A percentile compares a stretch with the other conserved stretches of the same genome.
Conservation (phyloP, 2,888 invertebrate species). For the Ctenicera cuprea region DNA sequence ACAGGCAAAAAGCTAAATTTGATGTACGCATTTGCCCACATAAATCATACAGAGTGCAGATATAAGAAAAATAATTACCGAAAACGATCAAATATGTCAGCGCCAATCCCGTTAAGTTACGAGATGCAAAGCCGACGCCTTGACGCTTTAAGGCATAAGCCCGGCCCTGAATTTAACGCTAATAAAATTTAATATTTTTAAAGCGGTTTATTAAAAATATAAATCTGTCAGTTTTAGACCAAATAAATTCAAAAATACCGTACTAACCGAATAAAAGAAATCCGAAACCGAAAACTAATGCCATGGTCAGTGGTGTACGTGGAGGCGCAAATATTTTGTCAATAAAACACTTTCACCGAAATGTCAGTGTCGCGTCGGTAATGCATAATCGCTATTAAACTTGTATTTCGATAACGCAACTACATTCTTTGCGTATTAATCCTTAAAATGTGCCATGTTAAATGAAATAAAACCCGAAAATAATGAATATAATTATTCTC, state of each 20-base stretch:
- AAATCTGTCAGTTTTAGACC: constrained; percentile 10
- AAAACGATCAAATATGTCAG: constrained; percentile 46
- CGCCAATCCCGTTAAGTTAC: constrained; percentile 34
- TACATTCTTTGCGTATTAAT: constrained; percentile 34
- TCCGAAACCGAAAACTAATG: constrained; percentile 19
- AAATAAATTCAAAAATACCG: neutral
- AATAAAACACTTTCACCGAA: constrained; percentile 51
- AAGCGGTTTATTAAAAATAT: constrained; percentile 22
- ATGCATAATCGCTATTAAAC: constrained; percentile 33
- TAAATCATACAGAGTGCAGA: constrained; percentile 36
- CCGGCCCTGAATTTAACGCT: constrained; percentile 15
- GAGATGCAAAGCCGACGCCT: constrained; percentile 25
- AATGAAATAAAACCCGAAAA: constrained; percentile 24
- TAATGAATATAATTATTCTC: constrained; percentile 32
- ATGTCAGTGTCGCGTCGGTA: constrained; percentile 49
- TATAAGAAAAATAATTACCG: constrained; percentile 44
- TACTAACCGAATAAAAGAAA: neutral
- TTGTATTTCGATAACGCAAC: constrained; percentile 32
- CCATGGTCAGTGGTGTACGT: constrained; percentile 12
- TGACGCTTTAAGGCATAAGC: constrained; percentile 19
- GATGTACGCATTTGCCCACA: constrained; percentile 28
- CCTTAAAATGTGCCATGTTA: constrained; percentile 31
- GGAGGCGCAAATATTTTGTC: constrained; percentile 44
- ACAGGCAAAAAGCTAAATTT: constrained; percentile 34
- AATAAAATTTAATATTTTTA: constrained; percentile 30